Evolutionary conservation across 1,140 invertebrate species (phyloP), one percentile per base, ranked within the genome.

Genomic region (Elymnias hypermnestra): DNA sequence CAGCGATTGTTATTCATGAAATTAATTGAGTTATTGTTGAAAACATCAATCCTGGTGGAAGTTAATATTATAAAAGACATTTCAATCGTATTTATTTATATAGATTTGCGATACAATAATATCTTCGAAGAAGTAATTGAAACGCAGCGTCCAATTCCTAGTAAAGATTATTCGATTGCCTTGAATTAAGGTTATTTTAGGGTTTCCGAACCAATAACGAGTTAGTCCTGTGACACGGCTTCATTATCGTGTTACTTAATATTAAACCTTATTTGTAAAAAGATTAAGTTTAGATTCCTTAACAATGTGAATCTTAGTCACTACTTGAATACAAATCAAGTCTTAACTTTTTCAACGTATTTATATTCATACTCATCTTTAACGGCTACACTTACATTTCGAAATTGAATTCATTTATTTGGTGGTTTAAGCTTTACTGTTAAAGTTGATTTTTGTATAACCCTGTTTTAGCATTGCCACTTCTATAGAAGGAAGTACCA

Each of bases 301-400:
- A n/a, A 18, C 17, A 4, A 15, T n/a, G 15, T 13, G 12, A 19
- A 36, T 19, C 18, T 33, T 33, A 33, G 14, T 43, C 36, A 40
- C 26, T n/a, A 18, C 25, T 31, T 33, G 49, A 26, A 52, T 52
- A 52, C 49, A 22, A 52, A 52, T 44, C 19, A 33, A 33, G 10
- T 39, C 33, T 43, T 26, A 48, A 37, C 28, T 41, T 50, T 41
- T 50, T 43, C 17, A 36, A 21, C n/a, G 22, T 36, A 36, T 39
- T 39, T 15, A 42, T 31, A 42, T 44, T 36, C 29, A 36, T 17
- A 25, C 29, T 5, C 19, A 44, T 36, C 41, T 44, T 36, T 13
- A 15, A 15, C 8, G 26, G 17, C 2, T 39, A 39, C 7, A 22
- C 7, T 15, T 37, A n/a, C 18, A 15, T 22, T n/a, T 43, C 3